Base-by-base conservation (phyloP, 2,113 vertebrate genomes). In the Pholis gunnellus region DNA sequence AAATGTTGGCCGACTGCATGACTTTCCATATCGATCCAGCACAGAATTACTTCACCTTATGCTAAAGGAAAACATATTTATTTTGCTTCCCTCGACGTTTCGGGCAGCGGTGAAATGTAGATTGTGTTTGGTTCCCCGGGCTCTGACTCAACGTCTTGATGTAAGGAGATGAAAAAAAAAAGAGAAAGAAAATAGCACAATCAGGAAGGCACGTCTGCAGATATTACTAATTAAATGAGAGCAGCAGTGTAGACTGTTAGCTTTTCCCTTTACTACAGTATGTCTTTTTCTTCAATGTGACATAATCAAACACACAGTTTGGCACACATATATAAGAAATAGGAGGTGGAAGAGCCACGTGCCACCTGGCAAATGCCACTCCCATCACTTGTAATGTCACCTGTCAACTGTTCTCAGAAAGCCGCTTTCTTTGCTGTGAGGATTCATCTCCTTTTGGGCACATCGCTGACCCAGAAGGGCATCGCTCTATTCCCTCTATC, bases 1-100 rank as follows among this genome's bases (percentile, higher is more conserved):
- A 72, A 75, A 77, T 70, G 68, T 76, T 84, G 61, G 59, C 81
- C 52, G 38, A 67, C 86, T 64, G 71, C 81, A 77, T 44, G 66
- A 79, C 75, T 87, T 78, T 89, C 74, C 71, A 77, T 84, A 92
- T 91, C 71, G 91, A 91, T 89, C 85, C 68, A 60, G 36, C 31
- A 3, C 11, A 76, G 82, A 88, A 85, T 78, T 72, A 78, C 66
- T 86, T 80, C 61, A 22, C 71, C 56, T 36, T 14, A 5, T 40
- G 71, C 71, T 20, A n/a, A 14, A 36, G 68, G 75, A 60, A 86
- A 72, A 69, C 1, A 64, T 59, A 75, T 65, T 76, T 61, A 60
- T 72, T 85, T 71, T 27, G 64, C 59, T 83, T 72, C 42, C 52
- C 48, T n/a, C n/a, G 42, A 59, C 54, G 40, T 85, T 78, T 83